Evolutionary conservation across 53 echinoderm and acorn worm genomes (phyloP).

Genomic region (Echinarachnius parma): DNA sequence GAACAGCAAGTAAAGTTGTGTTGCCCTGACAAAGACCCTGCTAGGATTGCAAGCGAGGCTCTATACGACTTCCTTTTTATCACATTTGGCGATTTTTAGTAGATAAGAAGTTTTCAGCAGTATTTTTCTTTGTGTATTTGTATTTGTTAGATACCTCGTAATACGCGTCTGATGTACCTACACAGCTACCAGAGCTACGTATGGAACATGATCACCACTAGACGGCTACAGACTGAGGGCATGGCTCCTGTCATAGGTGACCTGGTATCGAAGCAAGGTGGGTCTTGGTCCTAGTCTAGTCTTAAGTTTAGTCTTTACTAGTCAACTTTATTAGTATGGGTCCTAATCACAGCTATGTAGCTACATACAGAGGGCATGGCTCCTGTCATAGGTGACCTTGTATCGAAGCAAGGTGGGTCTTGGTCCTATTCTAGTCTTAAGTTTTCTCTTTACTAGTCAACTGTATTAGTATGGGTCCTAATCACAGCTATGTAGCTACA

Average conservation of each 20-base stretch:
- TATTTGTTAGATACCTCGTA: constrained; percentile 72
- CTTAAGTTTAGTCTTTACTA: no score
- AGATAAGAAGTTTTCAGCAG: background rate
- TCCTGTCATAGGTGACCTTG: constrained; percentile 70
- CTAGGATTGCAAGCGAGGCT: no score
- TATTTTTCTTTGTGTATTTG: background rate
- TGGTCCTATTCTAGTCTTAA: no score
- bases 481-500: no score
- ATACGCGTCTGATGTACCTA: constrained; percentile 75
- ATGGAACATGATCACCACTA: constrained; percentile 20
- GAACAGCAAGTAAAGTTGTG: background rate
- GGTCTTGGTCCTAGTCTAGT: no score
- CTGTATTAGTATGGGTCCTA: no score
- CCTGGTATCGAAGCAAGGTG: constrained; percentile 55
- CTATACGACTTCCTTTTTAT: no score
- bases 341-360: no score
- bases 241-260: constrained; percentile 67
- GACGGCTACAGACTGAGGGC: constrained; percentile 69
- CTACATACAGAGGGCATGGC: constrained; percentile 69
- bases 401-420: constrained; percentile 42
- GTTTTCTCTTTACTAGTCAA: no score
- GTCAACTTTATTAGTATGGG: no score
- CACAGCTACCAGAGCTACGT: constrained; percentile 93
- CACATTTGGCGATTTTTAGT: background rate
- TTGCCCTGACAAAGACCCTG: background rate